phyloP scores from a whole-genome alignment of 2,113 vertebrate species.

The Myotis brandtii region DNA sequence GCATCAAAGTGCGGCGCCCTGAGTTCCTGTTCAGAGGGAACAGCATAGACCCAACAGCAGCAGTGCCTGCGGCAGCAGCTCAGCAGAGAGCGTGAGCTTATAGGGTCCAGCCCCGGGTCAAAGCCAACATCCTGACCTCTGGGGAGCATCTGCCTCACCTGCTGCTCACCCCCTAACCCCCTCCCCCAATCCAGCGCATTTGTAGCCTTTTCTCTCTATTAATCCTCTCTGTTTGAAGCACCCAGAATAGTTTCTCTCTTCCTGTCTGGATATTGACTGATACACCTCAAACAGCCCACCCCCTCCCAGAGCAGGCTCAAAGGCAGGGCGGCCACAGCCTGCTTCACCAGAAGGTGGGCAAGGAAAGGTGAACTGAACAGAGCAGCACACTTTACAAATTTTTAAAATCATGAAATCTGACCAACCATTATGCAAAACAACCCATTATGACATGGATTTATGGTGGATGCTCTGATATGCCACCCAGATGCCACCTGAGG shows the following conservation, averaged over 20 bases:
- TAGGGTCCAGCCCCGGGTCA: background rate
- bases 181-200: background rate
- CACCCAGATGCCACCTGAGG: background rate
- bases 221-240: background rate
- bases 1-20: background rate
- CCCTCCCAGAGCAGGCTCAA: background rate
- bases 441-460: background rate
- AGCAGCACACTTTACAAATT: background rate
- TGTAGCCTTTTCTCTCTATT: background rate
- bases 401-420: background rate
- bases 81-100: background rate
- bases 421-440: background rate
- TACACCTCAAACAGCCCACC: no score
- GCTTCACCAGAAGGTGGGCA: background rate
- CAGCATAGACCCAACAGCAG: accelerated
- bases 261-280: background rate
- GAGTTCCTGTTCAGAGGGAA: background rate
- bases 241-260: background rate
- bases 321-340: background rate
- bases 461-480: background rate
- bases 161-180: background rate
- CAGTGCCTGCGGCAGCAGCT: background rate
- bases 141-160: background rate
- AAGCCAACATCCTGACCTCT: background rate
- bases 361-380: background rate